A percentile compares a stretch with the other conserved stretches of the same genome.
These are phyloP conservation scores for Ctenochaetus hawaiiensis DNA, from an alignment of 2,797 vertebrate genomes.

Conservation along the genomic window DNA sequence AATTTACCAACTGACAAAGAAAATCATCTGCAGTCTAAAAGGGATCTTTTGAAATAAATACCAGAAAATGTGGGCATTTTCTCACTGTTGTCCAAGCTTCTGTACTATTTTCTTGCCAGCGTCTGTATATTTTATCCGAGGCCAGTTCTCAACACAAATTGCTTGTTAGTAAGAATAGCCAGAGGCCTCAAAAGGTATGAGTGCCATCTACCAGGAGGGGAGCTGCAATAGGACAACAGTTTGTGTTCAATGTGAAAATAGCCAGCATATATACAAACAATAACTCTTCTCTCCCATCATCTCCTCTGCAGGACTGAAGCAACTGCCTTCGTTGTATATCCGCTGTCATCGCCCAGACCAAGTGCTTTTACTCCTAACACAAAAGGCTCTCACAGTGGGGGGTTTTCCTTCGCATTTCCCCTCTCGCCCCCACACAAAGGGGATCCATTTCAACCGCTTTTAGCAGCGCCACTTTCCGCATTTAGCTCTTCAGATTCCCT, in stretches of 20 bases:
- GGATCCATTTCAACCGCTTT: constrained; percentile 80
- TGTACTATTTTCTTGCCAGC: constrained; percentile 24
- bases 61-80: constrained; percentile 20
- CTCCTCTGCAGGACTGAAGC: constrained; percentile 34
- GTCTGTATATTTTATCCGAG: constrained; percentile 42
- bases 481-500: constrained; percentile 65
- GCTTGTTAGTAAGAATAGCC: constrained; percentile 68
- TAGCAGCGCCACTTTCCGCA: constrained; percentile 71
- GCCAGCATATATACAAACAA: constrained; percentile 45
- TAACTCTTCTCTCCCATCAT: constrained; percentile 37
- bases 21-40: constrained; percentile 22
- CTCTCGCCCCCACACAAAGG: constrained; percentile 74
- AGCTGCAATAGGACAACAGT: constrained; percentile 27
- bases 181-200: constrained; percentile 55
- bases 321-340: constrained; percentile 61
- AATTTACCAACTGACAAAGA: constrained; percentile 17
- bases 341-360: constrained; percentile 38
- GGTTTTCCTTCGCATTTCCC: constrained; percentile 62
- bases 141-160: constrained; percentile 52
- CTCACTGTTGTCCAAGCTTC: constrained; percentile 11
- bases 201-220: constrained; percentile 34
- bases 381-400: constrained; percentile 61
- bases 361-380: constrained; percentile 45
- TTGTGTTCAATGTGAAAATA: constrained; percentile 33
- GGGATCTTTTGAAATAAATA: constrained; percentile 6